phyloP scores from a whole-genome alignment of 2,888 invertebrate species.

The Lamproptera curius region DNA sequence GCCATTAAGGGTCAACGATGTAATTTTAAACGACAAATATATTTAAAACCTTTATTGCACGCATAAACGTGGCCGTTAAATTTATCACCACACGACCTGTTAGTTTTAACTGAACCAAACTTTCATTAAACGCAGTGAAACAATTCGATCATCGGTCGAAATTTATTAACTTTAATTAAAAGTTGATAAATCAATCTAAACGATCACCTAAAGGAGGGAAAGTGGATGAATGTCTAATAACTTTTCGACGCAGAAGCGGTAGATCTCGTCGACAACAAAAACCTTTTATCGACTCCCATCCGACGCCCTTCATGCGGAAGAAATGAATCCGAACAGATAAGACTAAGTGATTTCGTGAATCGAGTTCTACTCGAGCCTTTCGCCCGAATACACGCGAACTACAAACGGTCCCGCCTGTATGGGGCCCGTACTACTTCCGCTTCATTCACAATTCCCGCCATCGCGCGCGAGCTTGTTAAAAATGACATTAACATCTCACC shows the following conservation, averaged over 20 bases:
- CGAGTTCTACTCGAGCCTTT: slow-evolving; percentile 15
- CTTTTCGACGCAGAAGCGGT: slow-evolving; percentile 33
- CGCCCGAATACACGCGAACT: slow-evolving; percentile 20
- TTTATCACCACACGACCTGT: background rate
- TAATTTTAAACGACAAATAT: slow-evolving; percentile 6
- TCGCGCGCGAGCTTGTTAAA: too few species aligned
- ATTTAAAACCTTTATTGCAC: slow-evolving; percentile 5
- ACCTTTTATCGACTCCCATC: slow-evolving; percentile 54
- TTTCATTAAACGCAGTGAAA: too few species aligned
- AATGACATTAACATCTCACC: too few species aligned
- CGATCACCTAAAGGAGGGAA: slow-evolving; percentile 21
- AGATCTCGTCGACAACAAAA: slow-evolving; percentile 48
- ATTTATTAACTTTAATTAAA: slow-evolving; percentile 8
- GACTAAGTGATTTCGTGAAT: slow-evolving; percentile 20
- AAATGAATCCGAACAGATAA: slow-evolving; percentile 35
- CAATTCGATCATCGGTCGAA: background rate
- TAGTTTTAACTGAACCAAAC: too few species aligned
- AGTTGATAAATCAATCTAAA: slow-evolving; percentile 19
- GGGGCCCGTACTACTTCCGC: too few species aligned
- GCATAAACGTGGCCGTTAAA: background rate
- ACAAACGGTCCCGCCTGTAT: slow-evolving; percentile 16
- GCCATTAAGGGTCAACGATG: slow-evolving; percentile 6
- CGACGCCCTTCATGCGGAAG: slow-evolving; percentile 39
- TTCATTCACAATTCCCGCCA: too few species aligned
- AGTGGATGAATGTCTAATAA: slow-evolving; percentile 31